Conservation (phyloP, 2,888 invertebrate genomes). For the Megalurothrips usitatus region DNA sequence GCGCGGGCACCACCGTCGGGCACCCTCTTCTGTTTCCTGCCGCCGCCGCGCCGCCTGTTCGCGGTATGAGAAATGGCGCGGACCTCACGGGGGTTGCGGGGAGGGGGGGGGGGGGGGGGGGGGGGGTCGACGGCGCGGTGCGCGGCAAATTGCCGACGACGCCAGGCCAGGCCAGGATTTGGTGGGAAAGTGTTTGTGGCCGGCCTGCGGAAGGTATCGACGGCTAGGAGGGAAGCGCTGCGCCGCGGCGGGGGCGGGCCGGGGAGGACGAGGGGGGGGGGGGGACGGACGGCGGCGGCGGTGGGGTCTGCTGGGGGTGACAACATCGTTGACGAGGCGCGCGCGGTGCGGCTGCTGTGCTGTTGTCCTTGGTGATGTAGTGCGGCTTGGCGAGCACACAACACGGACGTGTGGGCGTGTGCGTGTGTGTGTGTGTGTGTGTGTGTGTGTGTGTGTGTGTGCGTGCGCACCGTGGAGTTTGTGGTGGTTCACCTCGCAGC, state of each 20-base stretch:
- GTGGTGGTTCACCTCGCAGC: conserved; percentile 5
- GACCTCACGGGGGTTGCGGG: background rate
- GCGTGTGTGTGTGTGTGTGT: background rate
- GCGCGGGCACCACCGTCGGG: too few species aligned
- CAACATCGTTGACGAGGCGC: too few species aligned
- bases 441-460: background rate
- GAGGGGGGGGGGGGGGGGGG: background rate
- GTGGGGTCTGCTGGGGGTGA: too few species aligned
- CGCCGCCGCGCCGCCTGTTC: background rate
- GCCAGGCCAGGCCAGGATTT: background rate
- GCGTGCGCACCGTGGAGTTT: background rate
- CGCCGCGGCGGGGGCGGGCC: background rate
- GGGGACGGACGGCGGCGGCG: background rate
- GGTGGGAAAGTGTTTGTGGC: background rate
- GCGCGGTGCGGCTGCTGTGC: too few species aligned
- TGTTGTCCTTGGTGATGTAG: too few species aligned
- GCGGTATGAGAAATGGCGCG: background rate
- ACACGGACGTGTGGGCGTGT: background rate
- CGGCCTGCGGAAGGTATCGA: background rate
- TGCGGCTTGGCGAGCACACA: background rate
- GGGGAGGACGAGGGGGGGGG: background rate
- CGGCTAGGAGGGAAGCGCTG: background rate
- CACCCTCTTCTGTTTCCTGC: background rate
- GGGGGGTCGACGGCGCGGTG: background rate
- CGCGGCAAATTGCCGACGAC: background rate